A percentile compares a stretch with the other conserved stretches of the same genome.
These are phyloP conservation scores for Centrocercus urophasianus DNA, from an alignment of 2,113 vertebrate genomes.

Conservation along the genomic window DNA sequence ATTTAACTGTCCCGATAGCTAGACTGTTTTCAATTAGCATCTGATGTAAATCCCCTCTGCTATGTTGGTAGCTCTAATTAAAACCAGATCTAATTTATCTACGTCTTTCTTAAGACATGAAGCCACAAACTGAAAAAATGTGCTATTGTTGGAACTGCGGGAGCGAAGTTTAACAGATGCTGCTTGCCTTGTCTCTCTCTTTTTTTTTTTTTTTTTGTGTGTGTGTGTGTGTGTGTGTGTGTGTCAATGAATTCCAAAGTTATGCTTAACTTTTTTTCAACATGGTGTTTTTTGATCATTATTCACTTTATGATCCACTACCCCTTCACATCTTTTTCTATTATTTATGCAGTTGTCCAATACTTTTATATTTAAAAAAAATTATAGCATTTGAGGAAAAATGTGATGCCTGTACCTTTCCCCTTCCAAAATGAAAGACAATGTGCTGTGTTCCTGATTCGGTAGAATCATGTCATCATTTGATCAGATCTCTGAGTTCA, in stretches of 20 bases:
- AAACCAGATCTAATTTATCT: not conserved
- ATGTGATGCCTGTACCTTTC: not conserved
- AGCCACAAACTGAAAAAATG: not conserved
- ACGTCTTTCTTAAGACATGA: not conserved
- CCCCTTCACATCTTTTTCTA: not conserved
- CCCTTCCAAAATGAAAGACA: not conserved
- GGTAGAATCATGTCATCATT: not conserved
- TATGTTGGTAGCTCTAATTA: not conserved
- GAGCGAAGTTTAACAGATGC: not conserved
- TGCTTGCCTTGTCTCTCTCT: not conserved
- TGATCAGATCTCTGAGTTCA: not conserved
- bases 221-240: not conserved
- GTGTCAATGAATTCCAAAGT: not conserved
- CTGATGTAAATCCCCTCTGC: not conserved
- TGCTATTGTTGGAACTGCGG: not conserved
- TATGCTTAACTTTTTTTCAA: not conserved
- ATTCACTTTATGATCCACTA: not conserved
- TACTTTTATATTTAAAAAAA: not conserved
- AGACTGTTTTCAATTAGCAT: not conserved
- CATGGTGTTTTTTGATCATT: not conserved
- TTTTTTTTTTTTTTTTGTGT: too few species aligned
- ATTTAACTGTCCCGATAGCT: not conserved
- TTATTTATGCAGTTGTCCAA: not conserved
- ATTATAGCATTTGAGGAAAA: not conserved
- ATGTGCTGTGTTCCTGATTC: not conserved